Base-by-base conservation (phyloP, 2,113 vertebrate species). In the Sander vitreus region DNA sequence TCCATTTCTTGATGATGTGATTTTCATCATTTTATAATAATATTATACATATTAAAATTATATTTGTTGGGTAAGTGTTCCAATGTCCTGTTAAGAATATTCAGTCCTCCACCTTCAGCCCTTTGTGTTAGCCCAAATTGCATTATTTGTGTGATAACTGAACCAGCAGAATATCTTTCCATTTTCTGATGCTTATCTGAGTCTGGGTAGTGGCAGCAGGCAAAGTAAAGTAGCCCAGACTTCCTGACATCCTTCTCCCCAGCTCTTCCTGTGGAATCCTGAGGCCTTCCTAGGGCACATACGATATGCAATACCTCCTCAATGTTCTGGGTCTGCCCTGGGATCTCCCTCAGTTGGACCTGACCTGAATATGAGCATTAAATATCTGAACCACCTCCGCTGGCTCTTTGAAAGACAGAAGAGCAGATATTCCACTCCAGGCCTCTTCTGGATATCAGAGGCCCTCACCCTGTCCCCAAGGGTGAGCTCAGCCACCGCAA, bases 121-220 rank as follows among this genome's bases (percentile, higher is more conserved):
- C 67, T 57, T 57, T 65, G 13, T 59, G 60, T 39, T 12, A 18
- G 68, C 62, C 13, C 14, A 43, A 57, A n/a, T 78, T 62, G 70
- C 54, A 47, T 81, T 75, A 51, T 74, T 74, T 70, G 71, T 78
- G 53, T 33, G 63, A 85, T 78, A 78, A 71, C 30, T 78, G 74
- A 84, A 65, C 62, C 67, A 74, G 64, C 51, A 58, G 36, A 65
- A 67, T 33, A 65, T 59, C 66, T 60, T 68, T 60, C 9, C 16
- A 54, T 60, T 71, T 80, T 63, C 57, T 76, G 57, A 50, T 43
- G 45, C n/a, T 81, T 55, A 73, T 75, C 79, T 39, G 14, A 62
- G n/a, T 64, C 33, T 64, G 63, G 19, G 43, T 33, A 59, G 9
- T 6, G 14, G 51, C 58, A 66, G 51, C 27, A 59, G 73, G 39